Evolutionary conservation across 2,797 vertebrate genomes (phyloP).

Genomic region (Lagorchestes hirsutus): DNA sequence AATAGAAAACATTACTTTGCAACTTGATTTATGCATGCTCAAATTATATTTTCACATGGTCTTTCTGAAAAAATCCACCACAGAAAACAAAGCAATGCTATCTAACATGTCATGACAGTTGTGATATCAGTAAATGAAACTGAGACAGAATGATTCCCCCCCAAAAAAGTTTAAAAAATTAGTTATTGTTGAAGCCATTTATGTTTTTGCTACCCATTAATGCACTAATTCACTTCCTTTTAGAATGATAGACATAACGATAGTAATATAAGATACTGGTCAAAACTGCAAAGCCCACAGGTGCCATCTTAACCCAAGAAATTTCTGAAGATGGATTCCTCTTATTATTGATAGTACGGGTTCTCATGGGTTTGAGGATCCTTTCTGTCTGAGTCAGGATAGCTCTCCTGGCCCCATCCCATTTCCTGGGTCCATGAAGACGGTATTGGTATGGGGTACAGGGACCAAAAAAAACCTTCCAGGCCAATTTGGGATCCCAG

Average conservation of each 20-base stretch:
- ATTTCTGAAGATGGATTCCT: not conserved
- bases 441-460: conserved; percentile 86
- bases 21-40: not conserved
- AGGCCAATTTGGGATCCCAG: conserved; percentile 84
- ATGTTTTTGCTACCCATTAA: not conserved
- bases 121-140: not conserved
- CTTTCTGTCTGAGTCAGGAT: conserved; percentile 88
- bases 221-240: not conserved
- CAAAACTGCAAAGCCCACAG: conserved; percentile 16
- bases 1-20: not conserved
- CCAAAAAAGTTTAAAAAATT: not conserved
- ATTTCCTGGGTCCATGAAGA: conserved; percentile 86
- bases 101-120: not conserved
- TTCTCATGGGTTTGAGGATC: conserved; percentile 84
- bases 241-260: not conserved
- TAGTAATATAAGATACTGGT: conserved; percentile 53
- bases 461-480: conserved; percentile 84
- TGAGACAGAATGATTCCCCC: not conserved
- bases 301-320: conserved; percentile 26
- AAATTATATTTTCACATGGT: not conserved
- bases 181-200: not conserved
- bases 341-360: conserved; percentile 68
- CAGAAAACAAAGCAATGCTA: not conserved
- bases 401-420: conserved; percentile 86
- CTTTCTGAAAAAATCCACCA: not conserved